Evolutionary conservation across 2,888 invertebrate genomes (phyloP).

Genomic region (Xestoiulus laeticollis): DNA sequence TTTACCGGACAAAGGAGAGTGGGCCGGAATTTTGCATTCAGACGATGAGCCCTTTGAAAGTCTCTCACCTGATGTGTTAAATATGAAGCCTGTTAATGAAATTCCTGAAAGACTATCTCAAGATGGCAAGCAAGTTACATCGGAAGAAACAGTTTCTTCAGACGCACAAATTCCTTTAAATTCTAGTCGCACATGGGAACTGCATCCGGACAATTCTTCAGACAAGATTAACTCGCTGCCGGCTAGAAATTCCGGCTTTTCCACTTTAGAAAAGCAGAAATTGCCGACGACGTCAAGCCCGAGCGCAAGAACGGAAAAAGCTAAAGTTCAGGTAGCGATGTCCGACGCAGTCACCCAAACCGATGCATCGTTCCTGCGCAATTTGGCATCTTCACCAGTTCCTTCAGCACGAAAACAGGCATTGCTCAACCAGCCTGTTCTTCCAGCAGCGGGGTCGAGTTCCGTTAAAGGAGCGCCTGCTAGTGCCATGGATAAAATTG

Average conservation of each 20-base stretch:
- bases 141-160: not conserved
- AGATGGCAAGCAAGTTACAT: not conserved
- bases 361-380: slow-evolving; percentile 52
- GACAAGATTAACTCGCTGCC: not conserved
- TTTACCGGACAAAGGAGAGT: not conserved
- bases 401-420: slow-evolving; percentile 46
- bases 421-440: slow-evolving; percentile 39
- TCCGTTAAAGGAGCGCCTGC: slow-evolving; percentile 39
- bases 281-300: not conserved
- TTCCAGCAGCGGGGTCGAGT: not conserved
- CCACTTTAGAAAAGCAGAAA: slow-evolving; percentile 31
- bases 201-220: not conserved
- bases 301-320: not conserved
- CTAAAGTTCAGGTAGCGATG: slow-evolving; percentile 3
- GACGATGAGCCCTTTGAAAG: slow-evolving; percentile 6
- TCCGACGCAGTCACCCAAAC: slow-evolving; percentile 51
- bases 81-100: not conserved
- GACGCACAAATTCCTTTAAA: slow-evolving; percentile 17
- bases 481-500: slow-evolving; percentile 46
- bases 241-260: slow-evolving; percentile 13
- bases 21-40: not conserved
- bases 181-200: slow-evolving; percentile 20
- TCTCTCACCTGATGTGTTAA: not conserved
- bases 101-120: not conserved
- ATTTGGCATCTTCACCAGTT: slow-evolving; percentile 43